Percentiles rank a stretch among this genome's conserved stretches.
phyloP scores from a whole-genome alignment of 1,140 invertebrate species.

The Panulirus ornatus region DNA sequence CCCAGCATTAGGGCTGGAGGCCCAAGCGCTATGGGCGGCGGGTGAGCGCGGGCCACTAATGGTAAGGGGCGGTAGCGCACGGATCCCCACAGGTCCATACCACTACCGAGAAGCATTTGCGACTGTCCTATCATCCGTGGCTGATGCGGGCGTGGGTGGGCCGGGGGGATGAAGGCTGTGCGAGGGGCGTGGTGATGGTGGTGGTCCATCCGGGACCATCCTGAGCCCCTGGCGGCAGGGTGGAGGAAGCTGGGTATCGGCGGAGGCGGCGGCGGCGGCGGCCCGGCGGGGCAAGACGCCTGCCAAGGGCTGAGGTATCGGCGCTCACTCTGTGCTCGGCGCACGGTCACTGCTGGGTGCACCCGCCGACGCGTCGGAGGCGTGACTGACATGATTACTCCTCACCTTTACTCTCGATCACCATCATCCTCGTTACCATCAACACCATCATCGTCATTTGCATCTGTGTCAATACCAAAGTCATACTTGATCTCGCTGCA shows the following conservation, averaged over 20 bases:
- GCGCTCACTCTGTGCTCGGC: constrained; percentile 64
- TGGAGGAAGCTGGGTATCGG: neutral
- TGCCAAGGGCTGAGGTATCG: constrained; percentile 59
- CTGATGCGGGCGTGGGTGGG: neutral
- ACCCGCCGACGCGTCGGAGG: constrained; percentile 50
- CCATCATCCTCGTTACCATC: neutral
- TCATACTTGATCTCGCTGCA: neutral
- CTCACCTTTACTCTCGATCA: neutral
- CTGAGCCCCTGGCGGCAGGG: neutral
- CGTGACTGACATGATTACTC: constrained; percentile 46
- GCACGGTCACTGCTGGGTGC: constrained; percentile 43
- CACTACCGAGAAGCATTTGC: constrained; percentile 15
- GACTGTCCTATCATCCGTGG: constrained; percentile 48
- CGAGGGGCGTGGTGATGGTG: constrained; percentile 60
- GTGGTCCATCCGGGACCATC: constrained; percentile 18
- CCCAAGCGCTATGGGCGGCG: constrained; percentile 33
- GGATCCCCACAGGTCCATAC: neutral
- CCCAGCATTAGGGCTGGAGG: neutral
- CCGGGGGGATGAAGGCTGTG: constrained; percentile 55
- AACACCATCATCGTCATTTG: no score
- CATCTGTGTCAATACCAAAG: neutral
- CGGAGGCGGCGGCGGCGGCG: neutral
- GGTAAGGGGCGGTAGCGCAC: neutral
- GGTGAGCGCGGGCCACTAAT: constrained; percentile 14
- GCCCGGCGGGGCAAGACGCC: neutral